These are phyloP conservation scores for Phoxinus phoxinus DNA, from an alignment of 2,113 vertebrate species.

Conservation along the genomic window DNA sequence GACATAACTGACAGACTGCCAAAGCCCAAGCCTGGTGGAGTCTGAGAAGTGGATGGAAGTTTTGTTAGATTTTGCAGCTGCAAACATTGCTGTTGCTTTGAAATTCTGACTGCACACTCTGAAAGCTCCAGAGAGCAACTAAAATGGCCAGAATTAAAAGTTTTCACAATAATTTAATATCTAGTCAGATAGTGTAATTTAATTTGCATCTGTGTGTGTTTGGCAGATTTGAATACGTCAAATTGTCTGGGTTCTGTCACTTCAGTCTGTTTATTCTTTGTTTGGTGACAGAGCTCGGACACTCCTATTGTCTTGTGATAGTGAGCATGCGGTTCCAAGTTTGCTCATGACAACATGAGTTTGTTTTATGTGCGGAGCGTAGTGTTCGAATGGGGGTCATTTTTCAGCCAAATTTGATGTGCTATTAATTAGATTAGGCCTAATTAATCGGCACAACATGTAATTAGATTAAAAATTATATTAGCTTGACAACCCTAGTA, in stretches of 20 bases:
- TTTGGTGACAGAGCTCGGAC: too few relatives aligned
- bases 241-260: not conserved
- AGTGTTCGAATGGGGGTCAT: too few relatives aligned
- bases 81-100: not conserved
- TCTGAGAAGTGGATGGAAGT: slow-evolving; percentile 11
- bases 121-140: not conserved
- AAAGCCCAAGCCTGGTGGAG: not conserved
- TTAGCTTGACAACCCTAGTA: too few relatives aligned
- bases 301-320: too few relatives aligned
- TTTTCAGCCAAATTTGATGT: too few relatives aligned
- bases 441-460: too few relatives aligned
- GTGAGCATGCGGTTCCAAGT: too few relatives aligned
- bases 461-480: too few relatives aligned
- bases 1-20: slow-evolving; percentile 24
- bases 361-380: too few relatives aligned
- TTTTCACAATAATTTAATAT: not conserved
- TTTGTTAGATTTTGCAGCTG: slow-evolving; percentile 2
- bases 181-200: not conserved
- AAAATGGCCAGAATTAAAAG: not conserved
- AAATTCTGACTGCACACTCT: not conserved
- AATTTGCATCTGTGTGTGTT: not conserved
- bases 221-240: not conserved
- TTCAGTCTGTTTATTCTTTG: too few relatives aligned
- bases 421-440: too few relatives aligned
- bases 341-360: too few relatives aligned